Evolutionary conservation across 2,797 vertebrate species (phyloP), one percentile per base, ranked within the genome.

Genomic region (Rhinichthys osculus): DNA sequence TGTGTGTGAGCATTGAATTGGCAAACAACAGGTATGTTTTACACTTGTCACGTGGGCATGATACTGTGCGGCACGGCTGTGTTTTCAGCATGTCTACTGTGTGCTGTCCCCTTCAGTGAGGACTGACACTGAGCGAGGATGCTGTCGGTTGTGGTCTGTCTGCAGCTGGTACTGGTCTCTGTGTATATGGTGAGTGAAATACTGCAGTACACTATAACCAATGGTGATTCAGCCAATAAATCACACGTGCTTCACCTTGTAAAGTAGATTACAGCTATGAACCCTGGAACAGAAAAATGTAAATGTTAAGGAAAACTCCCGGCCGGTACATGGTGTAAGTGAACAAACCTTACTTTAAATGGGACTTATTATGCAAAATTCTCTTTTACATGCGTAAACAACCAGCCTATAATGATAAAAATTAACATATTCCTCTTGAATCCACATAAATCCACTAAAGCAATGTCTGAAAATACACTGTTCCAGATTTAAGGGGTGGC

Each of bases 161-260:
- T 95, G 7, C 95, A 95, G 89, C 92, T 96, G 89, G 77, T 95
- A 62, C 62, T 94, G 86, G 89, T 89, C 86, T 93, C 95, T 21
- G 94, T 85, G 1, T 72, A 95, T 52, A 89, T 11, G 93, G 95
- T 96, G 92, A 92, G 91, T 89, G 38, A 91, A 88, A n/a, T 21
- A n/a, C 64, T 5, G 5, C n/a, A 57, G 66, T 57, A 54, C 84
- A 54, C 27, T 59, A 50, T 69, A 81, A 81, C 27, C 54, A 13
- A 50, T 27, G 59, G 42, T 3, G 3, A 16, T 23, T 50, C 38
- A n/a, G 33, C 33, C 47, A 71, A 27, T n/a, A 35, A 27, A 71
- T 50, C 14, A 33, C 30, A 59, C 35, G n/a, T n/a, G 4, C 52
- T 64, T 62, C n/a, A 66, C 7, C 33, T 5, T 71, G 47, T 11